These are phyloP conservation scores for Numida meleagris DNA, from an alignment of 2,113 vertebrate genomes.

Conservation along the genomic window DNA sequence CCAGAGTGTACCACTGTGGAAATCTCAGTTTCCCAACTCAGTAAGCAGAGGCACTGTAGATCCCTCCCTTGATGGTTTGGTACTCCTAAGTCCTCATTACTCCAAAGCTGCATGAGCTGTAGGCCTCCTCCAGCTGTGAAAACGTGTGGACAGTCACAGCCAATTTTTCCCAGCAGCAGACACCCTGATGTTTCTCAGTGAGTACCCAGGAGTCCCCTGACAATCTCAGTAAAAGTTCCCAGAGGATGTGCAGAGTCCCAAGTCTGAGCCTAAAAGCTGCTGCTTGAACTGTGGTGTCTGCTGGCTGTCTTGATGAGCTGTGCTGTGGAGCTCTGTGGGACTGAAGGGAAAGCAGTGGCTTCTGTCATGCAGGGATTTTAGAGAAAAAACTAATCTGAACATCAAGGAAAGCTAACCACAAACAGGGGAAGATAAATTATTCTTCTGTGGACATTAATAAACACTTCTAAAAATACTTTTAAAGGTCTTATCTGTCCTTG, in stretches of 20 bases:
- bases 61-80: not conserved
- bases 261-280: not conserved
- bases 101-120: not conserved
- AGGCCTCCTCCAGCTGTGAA: not conserved
- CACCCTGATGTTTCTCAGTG: not conserved
- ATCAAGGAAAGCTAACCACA: constrained; percentile 2
- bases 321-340: not conserved
- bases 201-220: not conserved
- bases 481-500: constrained; percentile 25
- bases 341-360: not conserved
- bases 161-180: not conserved
- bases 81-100: not conserved
- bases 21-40: fast-evolving
- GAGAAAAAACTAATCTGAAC: not conserved
- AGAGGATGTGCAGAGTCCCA: not conserved
- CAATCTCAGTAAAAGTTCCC: not conserved
- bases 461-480: constrained; percentile 45
- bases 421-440: constrained; percentile 17
- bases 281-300: not conserved
- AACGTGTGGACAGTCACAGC: fast-evolving
- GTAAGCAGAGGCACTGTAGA: not conserved
- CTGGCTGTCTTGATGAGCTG: not conserved
- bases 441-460: not conserved
- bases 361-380: not conserved
- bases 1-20: not conserved